These are phyloP conservation scores for Petroica traversi DNA, from an alignment of 2,113 vertebrate genomes.

Conservation along the genomic window DNA sequence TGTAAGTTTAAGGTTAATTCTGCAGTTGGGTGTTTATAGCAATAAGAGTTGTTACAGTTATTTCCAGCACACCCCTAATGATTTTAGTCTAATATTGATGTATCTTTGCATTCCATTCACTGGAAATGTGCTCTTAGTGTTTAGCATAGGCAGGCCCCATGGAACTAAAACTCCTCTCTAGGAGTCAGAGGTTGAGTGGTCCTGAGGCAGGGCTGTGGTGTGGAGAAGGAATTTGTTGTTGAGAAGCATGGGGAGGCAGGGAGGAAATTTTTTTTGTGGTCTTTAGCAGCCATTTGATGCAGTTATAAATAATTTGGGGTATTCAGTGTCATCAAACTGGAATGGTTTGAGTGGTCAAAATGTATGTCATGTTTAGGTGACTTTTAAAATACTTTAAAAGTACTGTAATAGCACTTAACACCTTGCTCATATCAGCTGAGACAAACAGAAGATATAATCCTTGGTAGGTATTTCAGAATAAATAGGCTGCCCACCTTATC, in stretches of 20 bases:
- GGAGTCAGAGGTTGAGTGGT: background rate
- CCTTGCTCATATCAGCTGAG: background rate
- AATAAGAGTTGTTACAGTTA: background rate
- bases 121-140: background rate
- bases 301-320: background rate
- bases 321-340: background rate
- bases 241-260: background rate
- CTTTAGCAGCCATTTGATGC: background rate
- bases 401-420: background rate
- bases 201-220: background rate
- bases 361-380: background rate
- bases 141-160: background rate
- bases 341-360: background rate
- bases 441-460: background rate
- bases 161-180: background rate
- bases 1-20: background rate
- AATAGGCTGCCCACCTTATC: background rate
- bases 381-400: background rate
- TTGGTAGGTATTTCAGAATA: background rate
- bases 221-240: background rate
- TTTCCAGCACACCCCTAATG: background rate
- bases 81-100: background rate
- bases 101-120: background rate
- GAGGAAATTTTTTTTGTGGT: background rate
- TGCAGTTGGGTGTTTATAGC: background rate